Evolutionary conservation across 2,888 invertebrate genomes (phyloP), one percentile per base, ranked within the genome.

Genomic region (Sinotaia quadrata): DNA sequence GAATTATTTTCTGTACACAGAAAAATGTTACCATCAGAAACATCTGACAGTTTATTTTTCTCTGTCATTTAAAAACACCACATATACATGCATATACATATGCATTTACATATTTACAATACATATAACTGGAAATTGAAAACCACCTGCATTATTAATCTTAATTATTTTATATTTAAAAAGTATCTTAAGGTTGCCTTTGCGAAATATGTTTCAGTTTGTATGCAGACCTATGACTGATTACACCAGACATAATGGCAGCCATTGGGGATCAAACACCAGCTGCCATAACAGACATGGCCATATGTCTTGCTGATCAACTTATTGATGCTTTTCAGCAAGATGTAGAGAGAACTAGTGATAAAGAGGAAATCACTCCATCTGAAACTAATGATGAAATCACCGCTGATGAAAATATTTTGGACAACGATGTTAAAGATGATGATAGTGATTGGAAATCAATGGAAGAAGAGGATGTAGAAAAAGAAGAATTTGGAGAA

Each of bases 251-350:
- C 18, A 47, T 47, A 47, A 47, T 47, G 47, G 47, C 47, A n/a
- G 24, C 21, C 18, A 18, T 47, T 47, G 47, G 4, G 21, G n/a
- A n/a, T 47, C 24, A n/a, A 3, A 8, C 47, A 47, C n/a, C 21
- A 24, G 44, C 44, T 31, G 41, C 52, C 29, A 56, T 65, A 56
- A 41, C 65, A 15, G 65, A 65, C 33, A 15, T 65, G 29, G 65
- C 65, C 37, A 36, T 65, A 1, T 7, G 44, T 37, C 41, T 65
- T 29, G 65, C 65, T 2, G 65, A 65, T 18, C 54, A 65, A 56
- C 56, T 65, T n/a, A 54, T 65, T 41, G 41, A n/a, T 7, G 65
- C 65, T 7, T 65, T 65, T 15, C 65, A 65, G 56, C 37, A 65
- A 29, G 47, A 7, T 4, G 56, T 56, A 4, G 65, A 65, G 7